Conservation (phyloP, 2,113 vertebrate species). For the Plectropomus leopardus region DNA sequence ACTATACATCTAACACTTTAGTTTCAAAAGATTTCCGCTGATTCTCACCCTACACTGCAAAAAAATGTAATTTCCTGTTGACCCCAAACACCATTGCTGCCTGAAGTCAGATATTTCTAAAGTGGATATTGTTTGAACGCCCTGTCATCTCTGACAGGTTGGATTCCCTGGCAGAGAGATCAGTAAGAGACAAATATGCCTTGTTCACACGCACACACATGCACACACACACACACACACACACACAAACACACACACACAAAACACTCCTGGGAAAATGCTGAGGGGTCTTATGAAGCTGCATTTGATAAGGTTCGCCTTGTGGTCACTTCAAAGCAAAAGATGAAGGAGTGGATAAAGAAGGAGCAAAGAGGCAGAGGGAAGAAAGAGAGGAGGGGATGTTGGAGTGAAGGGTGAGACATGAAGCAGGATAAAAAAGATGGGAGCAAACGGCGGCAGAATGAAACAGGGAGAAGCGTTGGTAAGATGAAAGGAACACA, state of each 20-base stretch:
- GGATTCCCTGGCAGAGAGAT: constrained; percentile 44
- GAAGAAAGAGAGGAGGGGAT: not conserved
- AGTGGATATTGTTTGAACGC: constrained; percentile 63
- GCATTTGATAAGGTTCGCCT: constrained; percentile 48
- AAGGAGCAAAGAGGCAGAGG: constrained; percentile 28
- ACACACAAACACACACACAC: constrained; percentile 10
- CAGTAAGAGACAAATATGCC: constrained; percentile 50
- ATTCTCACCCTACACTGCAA: constrained; percentile 43
- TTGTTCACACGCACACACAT: constrained; percentile 23
- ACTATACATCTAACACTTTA: constrained; percentile 52
- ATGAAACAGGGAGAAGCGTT: not conserved
- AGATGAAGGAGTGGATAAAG: constrained; percentile 55
- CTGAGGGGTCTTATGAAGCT: constrained; percentile 36
- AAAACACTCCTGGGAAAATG: constrained; percentile 18
- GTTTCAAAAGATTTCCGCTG: constrained; percentile 57
- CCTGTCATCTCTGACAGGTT: constrained; percentile 62
- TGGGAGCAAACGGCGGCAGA: not conserved
- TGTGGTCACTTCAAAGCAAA: constrained; percentile 70
- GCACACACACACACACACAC: constrained; percentile 14
- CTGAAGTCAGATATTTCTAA: constrained; percentile 50
- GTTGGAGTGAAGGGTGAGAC: constrained; percentile 20
- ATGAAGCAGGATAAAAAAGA: constrained; percentile 29
- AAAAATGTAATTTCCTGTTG: constrained; percentile 39
- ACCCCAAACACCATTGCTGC: constrained; percentile 39
- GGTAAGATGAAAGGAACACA: constrained; percentile 40